Base-by-base conservation (phyloP, 2,888 invertebrate species). In the Ectropis crepuscularia region DNA sequence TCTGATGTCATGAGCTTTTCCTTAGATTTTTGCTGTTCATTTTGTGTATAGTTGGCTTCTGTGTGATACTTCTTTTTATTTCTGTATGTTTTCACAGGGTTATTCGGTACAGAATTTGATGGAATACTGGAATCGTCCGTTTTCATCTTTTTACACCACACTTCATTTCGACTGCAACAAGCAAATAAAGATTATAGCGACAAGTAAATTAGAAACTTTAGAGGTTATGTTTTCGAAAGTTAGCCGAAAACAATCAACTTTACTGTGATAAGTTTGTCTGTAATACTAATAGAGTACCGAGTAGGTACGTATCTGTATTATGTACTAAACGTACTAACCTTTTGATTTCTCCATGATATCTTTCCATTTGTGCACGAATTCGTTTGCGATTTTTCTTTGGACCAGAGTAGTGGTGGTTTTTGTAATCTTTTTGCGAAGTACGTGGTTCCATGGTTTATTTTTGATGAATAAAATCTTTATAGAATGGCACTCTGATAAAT, bases 121-220 rank as follows among this genome's bases (percentile, higher is more conserved):
- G 46, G 16, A 46, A 46, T 9, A 16, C 16, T 46, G 46, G 46
- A 46, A 46, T 47, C 47, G 47, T 47, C 47, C 10, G 4, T 28
- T 36, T 47, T 47, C n/a, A 37, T 37, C 37, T 48, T 48, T n/a
- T 48, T 48, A 37, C 48, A 48, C 48, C 48, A 37, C 48, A 37
- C 48, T 5, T 48, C 48, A 48, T 48, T 48, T 37, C 48, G 48
- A 48, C 48, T 48, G n/a, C 48, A 48, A 48, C 48, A 48, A 48
- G 46, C 46, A 16, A 46, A 16, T 28, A 28, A 46, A 45, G 11
- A 2, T 45, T 45, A 45, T 45, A 45, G 12, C 45, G 45, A 45
- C 45, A 45, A 45, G 47, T 36, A 47, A 47, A 36, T 47, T 47
- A 47, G 28, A 47, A 12, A 47, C 11, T 11, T 45, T 45, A 45